phyloP scores from a whole-genome alignment of 2,797 vertebrate genomes.

The Oreortyx pictus region DNA sequence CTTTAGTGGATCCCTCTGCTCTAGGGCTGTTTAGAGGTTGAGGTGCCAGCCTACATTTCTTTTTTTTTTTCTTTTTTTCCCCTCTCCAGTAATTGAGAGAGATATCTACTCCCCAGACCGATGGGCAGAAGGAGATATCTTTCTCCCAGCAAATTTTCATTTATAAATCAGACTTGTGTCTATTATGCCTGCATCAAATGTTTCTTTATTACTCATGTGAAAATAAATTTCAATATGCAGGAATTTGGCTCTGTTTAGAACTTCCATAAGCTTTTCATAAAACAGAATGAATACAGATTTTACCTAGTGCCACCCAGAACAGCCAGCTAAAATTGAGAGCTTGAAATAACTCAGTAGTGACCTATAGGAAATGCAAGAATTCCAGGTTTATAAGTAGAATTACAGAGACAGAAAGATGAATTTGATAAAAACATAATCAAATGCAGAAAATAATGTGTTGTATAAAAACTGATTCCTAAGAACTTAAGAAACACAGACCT shows the following conservation, averaged over 20 bases:
- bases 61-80: neutral
- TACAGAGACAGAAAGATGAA: neutral
- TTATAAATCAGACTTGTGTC: neutral
- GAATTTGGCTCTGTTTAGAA: neutral
- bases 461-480: neutral
- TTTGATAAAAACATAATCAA: neutral
- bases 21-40: neutral
- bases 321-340: neutral
- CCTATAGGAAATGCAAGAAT: neutral
- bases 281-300: neutral
- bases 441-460: neutral
- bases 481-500: neutral
- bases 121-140: neutral
- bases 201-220: neutral
- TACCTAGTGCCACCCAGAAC: neutral
- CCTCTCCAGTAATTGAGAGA: neutral
- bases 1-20: neutral
- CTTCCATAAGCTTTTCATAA: neutral
- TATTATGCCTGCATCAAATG: neutral
- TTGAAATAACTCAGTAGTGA: neutral
- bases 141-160: neutral
- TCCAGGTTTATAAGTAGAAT: neutral
- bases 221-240: neutral
- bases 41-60: neutral
- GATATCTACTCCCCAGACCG: neutral